phyloP scores from a whole-genome alignment of 2,888 invertebrate genomes.

The Monopis laevigella region DNA sequence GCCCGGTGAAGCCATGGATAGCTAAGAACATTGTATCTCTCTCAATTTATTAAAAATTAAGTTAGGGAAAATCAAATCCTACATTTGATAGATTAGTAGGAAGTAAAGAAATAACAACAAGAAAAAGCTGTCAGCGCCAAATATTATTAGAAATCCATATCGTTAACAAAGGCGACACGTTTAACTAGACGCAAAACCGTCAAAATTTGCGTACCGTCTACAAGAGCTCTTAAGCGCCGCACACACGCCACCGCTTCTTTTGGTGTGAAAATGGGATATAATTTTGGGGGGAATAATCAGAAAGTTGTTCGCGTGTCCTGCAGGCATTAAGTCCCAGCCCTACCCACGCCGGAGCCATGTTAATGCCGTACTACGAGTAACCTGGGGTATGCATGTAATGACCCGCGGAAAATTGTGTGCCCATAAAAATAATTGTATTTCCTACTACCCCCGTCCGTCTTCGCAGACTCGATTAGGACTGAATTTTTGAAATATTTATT shows the following conservation, averaged over 20 bases:
- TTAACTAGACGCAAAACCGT: too few species aligned
- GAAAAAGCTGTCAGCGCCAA: too few species aligned
- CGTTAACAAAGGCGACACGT: too few species aligned
- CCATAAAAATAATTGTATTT: conserved; percentile 66
- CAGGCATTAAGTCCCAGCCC: conserved; percentile 54
- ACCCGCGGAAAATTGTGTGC: conserved; percentile 65
- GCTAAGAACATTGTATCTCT: too few species aligned
- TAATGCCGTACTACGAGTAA: conserved; percentile 56
- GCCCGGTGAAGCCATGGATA: too few species aligned
- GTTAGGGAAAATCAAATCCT: too few species aligned
- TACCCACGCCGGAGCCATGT: conserved; percentile 50
- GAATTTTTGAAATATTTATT: too few species aligned
- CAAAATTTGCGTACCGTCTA: too few species aligned
- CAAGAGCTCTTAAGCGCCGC: conserved; percentile 35
- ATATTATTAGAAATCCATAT: too few species aligned
- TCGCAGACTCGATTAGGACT: conserved; percentile 2
- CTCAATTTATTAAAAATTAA: too few species aligned
- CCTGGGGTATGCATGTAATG: conserved; percentile 60
- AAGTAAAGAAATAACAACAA: too few species aligned
- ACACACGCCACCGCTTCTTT: conserved; percentile 33
- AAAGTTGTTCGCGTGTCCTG: conserved; percentile 61
- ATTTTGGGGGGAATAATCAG: conserved; percentile 62
- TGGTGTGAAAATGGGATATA: conserved; percentile 65
- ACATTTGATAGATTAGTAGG: too few species aligned
- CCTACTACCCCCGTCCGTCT: conserved; percentile 27